These are phyloP conservation scores for Flabesymbios commensalis DNA, from an alignment of 2,888 invertebrate species.

Conservation along the genomic window DNA sequence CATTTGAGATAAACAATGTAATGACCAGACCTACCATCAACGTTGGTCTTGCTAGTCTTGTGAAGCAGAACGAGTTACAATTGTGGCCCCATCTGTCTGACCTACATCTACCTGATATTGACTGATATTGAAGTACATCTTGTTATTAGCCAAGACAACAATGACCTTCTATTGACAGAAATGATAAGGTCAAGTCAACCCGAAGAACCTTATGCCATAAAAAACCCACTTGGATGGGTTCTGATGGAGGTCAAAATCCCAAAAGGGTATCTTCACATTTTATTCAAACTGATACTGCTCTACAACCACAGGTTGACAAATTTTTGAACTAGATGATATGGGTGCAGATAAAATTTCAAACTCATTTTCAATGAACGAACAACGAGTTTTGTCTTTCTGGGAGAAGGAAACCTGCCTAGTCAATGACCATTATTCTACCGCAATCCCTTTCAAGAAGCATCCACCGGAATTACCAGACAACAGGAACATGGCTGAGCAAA, in stretches of 20 bases:
- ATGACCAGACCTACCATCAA: too few relatives aligned
- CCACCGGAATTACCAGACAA: conserved; percentile 5
- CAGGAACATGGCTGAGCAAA: conserved; percentile 7
- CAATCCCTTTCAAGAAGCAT: conserved; percentile 2
- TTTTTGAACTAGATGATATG: conserved; percentile 2
- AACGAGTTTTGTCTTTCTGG: not conserved
- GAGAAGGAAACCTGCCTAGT: not conserved
- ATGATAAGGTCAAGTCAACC: too few relatives aligned
- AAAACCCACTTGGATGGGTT: conserved; percentile 1
- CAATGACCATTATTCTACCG: conserved; percentile 1
- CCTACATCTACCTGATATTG: too few relatives aligned
- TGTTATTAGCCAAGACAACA: too few relatives aligned
- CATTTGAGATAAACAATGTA: too few relatives aligned
- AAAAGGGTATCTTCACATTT: not conserved
- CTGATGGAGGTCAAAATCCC: not conserved
- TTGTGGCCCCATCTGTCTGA: too few relatives aligned
- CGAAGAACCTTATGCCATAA: conserved; percentile 5
- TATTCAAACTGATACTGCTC: not conserved
- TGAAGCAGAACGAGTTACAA: too few relatives aligned
- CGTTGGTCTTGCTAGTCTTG: too few relatives aligned
- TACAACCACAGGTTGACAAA: not conserved
- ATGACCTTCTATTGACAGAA: too few relatives aligned
- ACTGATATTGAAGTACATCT: too few relatives aligned
- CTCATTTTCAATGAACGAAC: not conserved
- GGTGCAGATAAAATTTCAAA: not conserved